Conservation (phyloP, 2,113 vertebrate genomes). For the Capreolus pygargus region DNA sequence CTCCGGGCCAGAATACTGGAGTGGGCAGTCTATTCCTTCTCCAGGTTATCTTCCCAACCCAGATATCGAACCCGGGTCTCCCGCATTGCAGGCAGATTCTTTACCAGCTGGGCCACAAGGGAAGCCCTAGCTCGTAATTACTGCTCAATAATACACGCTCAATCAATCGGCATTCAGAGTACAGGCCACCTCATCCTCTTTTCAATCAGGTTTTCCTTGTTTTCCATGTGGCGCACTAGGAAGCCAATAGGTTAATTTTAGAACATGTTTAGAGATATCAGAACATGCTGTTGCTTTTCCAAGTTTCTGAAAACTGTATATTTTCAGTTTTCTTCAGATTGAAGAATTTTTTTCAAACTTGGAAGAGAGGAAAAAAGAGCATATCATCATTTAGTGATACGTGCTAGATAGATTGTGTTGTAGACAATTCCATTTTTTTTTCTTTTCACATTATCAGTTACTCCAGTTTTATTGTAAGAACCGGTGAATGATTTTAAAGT, state of each 20-base stretch:
- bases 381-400: not conserved
- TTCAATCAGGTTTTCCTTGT: not conserved
- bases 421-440: not conserved
- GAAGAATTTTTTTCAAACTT: constrained; percentile 9
- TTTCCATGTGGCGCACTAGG: not conserved
- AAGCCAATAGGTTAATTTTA: not conserved
- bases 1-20: not conserved
- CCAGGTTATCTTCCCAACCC: not conserved
- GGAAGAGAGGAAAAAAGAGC: not conserved
- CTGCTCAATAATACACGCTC: not conserved
- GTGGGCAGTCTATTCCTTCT: not conserved
- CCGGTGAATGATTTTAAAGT: not conserved
- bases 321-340: too few relatives aligned
- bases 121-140: not conserved
- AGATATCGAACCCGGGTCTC: not conserved
- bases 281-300: not conserved
- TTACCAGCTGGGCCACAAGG: not conserved
- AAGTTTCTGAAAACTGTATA: constrained; percentile 3
- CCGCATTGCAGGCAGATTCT: not conserved
- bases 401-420: not conserved
- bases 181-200: not conserved
- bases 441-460: not conserved
- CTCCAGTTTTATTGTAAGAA: constrained; percentile 12
- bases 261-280: not conserved
- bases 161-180: not conserved